Evolutionary conservation across 2,113 vertebrate genomes (phyloP), one percentile per base, ranked within the genome.

Genomic region (Tapirus terrestris): DNA sequence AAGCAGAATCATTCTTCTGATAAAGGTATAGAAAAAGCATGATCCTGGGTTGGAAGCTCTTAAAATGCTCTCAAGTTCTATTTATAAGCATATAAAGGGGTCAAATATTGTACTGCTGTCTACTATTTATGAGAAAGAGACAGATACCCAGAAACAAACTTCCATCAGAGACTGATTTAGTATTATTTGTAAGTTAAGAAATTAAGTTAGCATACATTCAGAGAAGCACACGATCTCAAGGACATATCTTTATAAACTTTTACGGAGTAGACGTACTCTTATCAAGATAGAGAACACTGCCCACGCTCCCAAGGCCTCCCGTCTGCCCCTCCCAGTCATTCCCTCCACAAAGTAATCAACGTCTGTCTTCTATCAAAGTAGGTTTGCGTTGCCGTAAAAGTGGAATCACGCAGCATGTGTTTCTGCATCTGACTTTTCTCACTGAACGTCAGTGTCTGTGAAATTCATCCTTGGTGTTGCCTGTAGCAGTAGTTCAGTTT

Each of bases 181-280:
- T 91, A 68, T 45, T 68, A 56, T 82, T 87, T 58, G 36, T 90
- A 73, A 95, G 75, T 93, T 95, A 48, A 70, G 94, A 94, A 27
- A 21, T 72, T 56, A 92, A 51, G 61, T 70, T 77, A 33, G 60
- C 29, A 5, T 39, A 86, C 3, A n/a, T 53, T 79, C 33, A 58
- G 63, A 89, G 88, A 84, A 23, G 12, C 23, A 13, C 33, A 75
- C 10, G 29, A 33, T 39, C 25, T 73, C 56, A 48, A 60, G 31
- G 31, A 13, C 20, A 53, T 3, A 10, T 27, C 73, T 48, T 61
- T 61, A 56, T 48, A 70, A 27, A 23, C 61, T 67, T 92, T 61
- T 58, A n/a, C 14, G 6, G 33, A 67, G 48, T 4, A 33, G 85
- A 53, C 43, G 43, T 11, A 45, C 39, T 79, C 23, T 72, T 43